Evolutionary conservation across 2,113 vertebrate genomes (phyloP).

Genomic region (Brienomyrus brachyistius): DNA sequence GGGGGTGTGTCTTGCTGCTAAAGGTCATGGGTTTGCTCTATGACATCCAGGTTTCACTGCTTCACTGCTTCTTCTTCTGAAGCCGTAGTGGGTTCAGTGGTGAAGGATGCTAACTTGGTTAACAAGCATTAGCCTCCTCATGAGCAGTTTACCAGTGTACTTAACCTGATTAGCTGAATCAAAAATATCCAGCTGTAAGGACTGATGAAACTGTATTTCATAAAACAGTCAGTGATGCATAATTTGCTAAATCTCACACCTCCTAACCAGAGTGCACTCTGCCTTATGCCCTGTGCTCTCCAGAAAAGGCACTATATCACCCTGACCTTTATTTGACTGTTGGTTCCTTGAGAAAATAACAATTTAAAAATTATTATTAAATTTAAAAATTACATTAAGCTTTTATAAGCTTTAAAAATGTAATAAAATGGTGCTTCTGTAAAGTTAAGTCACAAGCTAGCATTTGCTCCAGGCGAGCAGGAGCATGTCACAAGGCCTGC

Average conservation of each 20-base stretch:
- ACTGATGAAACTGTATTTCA: not conserved
- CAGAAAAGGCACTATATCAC: not conserved
- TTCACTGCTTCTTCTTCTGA: not conserved
- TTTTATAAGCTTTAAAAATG: not conserved
- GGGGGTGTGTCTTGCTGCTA: not conserved
- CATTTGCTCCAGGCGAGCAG: not conserved
- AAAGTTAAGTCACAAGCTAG: not conserved
- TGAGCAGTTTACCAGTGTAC: not conserved
- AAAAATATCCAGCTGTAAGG: not conserved
- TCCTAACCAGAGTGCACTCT: not conserved
- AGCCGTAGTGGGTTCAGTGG: not conserved
- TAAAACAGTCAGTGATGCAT: not conserved
- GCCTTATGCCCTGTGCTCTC: not conserved
- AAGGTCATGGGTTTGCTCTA: not conserved
- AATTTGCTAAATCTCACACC: not conserved
- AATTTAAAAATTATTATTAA: not conserved
- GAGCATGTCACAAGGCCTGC: not conserved
- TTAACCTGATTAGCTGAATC: not conserved
- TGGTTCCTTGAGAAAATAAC: not conserved
- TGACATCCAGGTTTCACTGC: not conserved
- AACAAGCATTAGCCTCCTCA: not conserved
- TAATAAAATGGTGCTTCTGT: not conserved
- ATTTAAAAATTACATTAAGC: not conserved
- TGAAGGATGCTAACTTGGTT: not conserved
- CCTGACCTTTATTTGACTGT: not conserved